Conservation (phyloP, 2,113 vertebrate genomes). For the Hyperopisus bebe region DNA sequence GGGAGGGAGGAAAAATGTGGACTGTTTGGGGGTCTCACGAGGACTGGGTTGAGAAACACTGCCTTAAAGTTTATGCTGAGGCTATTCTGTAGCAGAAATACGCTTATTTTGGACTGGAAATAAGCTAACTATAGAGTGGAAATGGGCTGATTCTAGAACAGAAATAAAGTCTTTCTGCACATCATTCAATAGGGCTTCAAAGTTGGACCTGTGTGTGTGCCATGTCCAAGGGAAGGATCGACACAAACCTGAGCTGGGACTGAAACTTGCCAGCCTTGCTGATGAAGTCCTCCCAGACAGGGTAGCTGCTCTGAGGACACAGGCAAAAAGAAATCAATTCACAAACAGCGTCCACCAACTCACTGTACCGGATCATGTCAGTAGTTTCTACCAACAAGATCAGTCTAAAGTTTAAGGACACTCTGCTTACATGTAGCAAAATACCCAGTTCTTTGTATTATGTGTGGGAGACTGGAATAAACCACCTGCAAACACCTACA, state of each 20-base stretch:
- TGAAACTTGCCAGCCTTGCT: slow-evolving; percentile 68
- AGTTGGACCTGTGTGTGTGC: not conserved
- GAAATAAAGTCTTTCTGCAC: not conserved
- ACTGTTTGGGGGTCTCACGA: not conserved
- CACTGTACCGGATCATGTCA: not conserved
- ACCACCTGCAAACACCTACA: not conserved
- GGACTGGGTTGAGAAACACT: not conserved
- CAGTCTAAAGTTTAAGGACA: not conserved
- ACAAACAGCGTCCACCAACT: not conserved
- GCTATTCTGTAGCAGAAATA: not conserved
- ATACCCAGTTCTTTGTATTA: not conserved
- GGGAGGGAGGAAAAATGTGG: not conserved
- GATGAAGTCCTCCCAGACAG: slow-evolving; percentile 71
- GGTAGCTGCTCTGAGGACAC: slow-evolving; percentile 57
- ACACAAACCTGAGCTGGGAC: slow-evolving; percentile 62
- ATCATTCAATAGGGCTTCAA: not conserved
- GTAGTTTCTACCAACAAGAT: not conserved
- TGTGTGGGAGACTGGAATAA: not conserved
- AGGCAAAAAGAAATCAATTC: not conserved
- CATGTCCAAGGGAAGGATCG: not conserved
- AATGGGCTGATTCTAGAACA: not conserved
- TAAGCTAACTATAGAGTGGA: not conserved
- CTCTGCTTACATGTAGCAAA: not conserved
- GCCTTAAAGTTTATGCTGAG: not conserved
- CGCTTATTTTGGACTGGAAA: not conserved